Evolutionary conservation across 2,888 invertebrate species (phyloP).

Genomic region (Drosophila fulvimacula): DNA sequence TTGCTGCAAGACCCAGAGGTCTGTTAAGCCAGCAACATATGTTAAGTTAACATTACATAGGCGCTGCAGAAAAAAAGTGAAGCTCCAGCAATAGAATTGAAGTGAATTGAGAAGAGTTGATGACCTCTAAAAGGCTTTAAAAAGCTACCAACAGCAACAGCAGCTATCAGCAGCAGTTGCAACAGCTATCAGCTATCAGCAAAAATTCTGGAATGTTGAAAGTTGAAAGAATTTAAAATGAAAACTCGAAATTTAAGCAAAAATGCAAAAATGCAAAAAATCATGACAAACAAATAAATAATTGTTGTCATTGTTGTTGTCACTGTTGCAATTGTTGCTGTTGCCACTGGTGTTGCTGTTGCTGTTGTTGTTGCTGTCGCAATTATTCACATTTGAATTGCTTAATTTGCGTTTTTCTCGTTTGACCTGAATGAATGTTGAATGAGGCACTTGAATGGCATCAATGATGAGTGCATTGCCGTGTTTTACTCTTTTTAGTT

Average conservation of each 20-base stretch:
- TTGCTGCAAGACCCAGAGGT: too few relatives aligned
- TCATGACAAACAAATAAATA: slow-evolving; percentile 33
- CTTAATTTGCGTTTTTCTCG: slow-evolving; percentile 14
- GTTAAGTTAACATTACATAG: too few relatives aligned
- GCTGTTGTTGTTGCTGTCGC: slow-evolving; percentile 14
- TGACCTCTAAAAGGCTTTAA: not conserved
- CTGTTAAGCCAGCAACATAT: too few relatives aligned
- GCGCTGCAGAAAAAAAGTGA: too few relatives aligned
- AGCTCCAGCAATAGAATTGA: not conserved
- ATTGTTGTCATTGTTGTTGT: slow-evolving; percentile 25
- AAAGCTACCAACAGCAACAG: slow-evolving; percentile 24
- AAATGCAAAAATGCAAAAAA: slow-evolving; percentile 15
- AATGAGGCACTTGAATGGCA: slow-evolving; percentile 41
- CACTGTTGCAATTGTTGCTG: slow-evolving; percentile 12
- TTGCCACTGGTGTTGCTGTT: slow-evolving; percentile 6
- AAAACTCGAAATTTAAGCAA: slow-evolving; percentile 11
- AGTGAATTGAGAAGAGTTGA: not conserved
- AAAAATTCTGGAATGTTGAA: not conserved
- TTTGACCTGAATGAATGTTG: slow-evolving; percentile 44
- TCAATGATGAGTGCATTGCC: slow-evolving; percentile 7
- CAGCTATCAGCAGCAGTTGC: slow-evolving; percentile 9
- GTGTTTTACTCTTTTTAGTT: not conserved
- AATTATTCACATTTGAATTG: slow-evolving; percentile 50
- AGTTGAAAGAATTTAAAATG: slow-evolving; percentile 5
- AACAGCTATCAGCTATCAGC: too few relatives aligned